Evolutionary conservation across 2,113 vertebrate species (phyloP).

Genomic region (Poeciliopsis occidentalis): DNA sequence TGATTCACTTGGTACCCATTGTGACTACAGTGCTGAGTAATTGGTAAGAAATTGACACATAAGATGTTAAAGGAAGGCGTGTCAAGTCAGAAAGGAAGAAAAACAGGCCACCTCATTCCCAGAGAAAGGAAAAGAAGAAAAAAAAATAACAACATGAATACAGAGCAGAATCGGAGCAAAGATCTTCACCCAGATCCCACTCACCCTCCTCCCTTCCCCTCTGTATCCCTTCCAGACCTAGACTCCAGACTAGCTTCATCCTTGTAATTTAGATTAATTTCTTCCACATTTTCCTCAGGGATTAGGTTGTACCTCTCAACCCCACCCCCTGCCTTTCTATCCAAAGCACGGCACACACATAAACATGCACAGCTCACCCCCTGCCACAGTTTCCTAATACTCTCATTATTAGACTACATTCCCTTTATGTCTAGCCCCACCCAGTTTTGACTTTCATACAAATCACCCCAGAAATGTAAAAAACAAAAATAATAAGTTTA

Average conservation of each 20-base stretch:
- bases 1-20: conserved; percentile 36
- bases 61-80: conserved; percentile 58
- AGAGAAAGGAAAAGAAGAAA: conserved; percentile 52
- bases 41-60: conserved; percentile 63
- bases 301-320: conserved; percentile 65
- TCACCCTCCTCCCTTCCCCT: conserved; percentile 51
- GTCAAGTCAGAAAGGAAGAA: conserved; percentile 58
- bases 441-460: conserved; percentile 39
- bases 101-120: conserved; percentile 82
- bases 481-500: conserved; percentile 13
- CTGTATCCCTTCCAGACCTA: conserved; percentile 65
- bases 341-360: conserved; percentile 26
- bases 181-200: conserved; percentile 3
- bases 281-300: conserved; percentile 75
- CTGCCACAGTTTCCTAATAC: conserved; percentile 62
- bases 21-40: conserved; percentile 60
- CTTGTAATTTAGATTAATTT: conserved; percentile 81
- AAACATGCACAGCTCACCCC: conserved; percentile 31
- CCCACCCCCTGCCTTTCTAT: conserved; percentile 19
- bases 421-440: conserved; percentile 42
- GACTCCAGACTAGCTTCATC: conserved; percentile 76
- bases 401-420: conserved; percentile 74
- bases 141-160: conserved; percentile 45
- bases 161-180: conserved; percentile 36
- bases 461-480: conserved; percentile 27